These are phyloP conservation scores for Erythrocercus mccallii DNA, from an alignment of 2,113 vertebrate genomes.

Conservation along the genomic window DNA sequence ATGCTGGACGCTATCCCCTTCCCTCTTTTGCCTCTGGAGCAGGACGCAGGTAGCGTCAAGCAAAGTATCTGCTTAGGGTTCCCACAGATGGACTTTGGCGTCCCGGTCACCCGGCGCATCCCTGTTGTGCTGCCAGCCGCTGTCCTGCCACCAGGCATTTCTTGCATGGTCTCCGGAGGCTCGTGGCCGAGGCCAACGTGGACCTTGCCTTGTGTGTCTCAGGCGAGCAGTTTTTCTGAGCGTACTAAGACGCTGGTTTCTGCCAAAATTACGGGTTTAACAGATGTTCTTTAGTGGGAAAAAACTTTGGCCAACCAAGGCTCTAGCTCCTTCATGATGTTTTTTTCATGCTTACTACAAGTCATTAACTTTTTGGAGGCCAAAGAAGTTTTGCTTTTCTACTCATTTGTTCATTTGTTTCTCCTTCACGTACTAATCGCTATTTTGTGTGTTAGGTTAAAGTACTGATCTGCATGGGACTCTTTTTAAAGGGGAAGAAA, in stretches of 20 bases:
- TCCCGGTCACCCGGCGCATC: not conserved
- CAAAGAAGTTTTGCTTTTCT: not conserved
- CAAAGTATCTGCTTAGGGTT: not conserved
- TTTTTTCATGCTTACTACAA: not conserved
- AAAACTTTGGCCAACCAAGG: not conserved
- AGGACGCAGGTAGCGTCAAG: not conserved
- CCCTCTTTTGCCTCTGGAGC: too few species aligned
- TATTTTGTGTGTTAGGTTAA: not conserved
- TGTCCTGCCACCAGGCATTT: accelerated
- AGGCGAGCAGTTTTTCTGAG: not conserved
- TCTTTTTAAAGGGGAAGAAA: not conserved
- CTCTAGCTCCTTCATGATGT: accelerated
- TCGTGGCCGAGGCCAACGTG: not conserved
- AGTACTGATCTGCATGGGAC: not conserved
- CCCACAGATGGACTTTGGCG: accelerated
- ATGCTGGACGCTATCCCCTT: accelerated
- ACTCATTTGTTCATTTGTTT: not conserved
- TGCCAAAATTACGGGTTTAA: not conserved
- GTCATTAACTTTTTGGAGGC: not conserved
- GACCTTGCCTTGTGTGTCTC: not conserved
- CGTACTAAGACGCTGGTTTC: not conserved
- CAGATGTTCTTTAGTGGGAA: not conserved
- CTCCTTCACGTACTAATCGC: not conserved
- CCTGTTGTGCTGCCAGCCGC: not conserved
- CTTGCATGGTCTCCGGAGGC: not conserved